Evolutionary conservation across 2,113 vertebrate genomes (phyloP).

Genomic region (Tonatia bakeri): DNA sequence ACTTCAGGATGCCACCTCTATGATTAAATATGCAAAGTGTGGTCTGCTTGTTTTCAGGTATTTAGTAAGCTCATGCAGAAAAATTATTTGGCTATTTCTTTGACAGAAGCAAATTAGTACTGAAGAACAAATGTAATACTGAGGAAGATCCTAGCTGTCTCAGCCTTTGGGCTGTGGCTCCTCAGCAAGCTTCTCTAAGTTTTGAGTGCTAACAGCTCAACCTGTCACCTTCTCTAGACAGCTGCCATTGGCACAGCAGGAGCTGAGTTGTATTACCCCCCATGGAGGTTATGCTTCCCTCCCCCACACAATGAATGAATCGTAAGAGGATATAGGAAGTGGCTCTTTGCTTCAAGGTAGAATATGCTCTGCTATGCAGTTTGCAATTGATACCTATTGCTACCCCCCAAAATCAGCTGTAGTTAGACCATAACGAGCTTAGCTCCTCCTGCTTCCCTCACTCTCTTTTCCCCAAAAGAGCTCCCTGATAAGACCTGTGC

Average conservation of each 20-base stretch:
- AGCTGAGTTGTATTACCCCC: background rate
- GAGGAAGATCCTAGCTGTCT: background rate
- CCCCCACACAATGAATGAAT: background rate
- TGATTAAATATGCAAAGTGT: background rate
- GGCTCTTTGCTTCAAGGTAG: background rate
- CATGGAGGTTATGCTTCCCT: background rate
- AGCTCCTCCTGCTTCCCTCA: background rate
- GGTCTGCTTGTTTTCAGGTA: background rate
- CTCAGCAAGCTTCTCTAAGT: background rate
- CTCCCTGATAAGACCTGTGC: rapidly evolving
- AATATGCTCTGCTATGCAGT: background rate
- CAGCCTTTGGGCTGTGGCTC: background rate
- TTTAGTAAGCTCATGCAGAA: background rate
- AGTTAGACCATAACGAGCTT: background rate
- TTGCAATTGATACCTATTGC: background rate
- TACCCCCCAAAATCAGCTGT: background rate
- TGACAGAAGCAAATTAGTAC: background rate
- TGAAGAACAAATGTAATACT: background rate
- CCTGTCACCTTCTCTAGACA: background rate
- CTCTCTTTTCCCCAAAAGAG: background rate
- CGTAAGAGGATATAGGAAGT: background rate
- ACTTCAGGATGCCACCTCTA: background rate
- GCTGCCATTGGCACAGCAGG: background rate
- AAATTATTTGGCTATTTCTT: background rate
- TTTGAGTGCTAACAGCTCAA: background rate